These are phyloP conservation scores for Calypte anna DNA, from an alignment of 2,113 vertebrate species.

Conservation along the genomic window DNA sequence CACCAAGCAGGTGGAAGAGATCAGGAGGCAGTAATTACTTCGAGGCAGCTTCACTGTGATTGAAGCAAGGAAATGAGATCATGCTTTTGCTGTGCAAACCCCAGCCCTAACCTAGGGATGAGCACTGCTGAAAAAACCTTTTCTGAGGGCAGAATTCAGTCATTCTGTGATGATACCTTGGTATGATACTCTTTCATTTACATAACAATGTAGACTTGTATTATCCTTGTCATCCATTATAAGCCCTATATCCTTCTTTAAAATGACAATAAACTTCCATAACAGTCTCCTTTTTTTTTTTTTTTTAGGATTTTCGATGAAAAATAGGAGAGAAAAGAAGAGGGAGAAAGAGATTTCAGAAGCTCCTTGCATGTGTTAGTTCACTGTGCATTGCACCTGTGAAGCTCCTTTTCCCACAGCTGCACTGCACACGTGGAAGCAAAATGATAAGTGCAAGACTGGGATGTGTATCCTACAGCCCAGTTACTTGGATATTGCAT, in stretches of 20 bases:
- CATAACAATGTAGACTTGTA: not conserved
- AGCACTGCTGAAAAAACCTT: not conserved
- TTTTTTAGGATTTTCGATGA: not conserved
- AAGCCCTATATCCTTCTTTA: not conserved
- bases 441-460: not conserved
- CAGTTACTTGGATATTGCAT: not conserved
- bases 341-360: not conserved
- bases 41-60: not conserved
- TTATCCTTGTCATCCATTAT: not conserved
- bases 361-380: not conserved
- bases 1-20: not conserved
- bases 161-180: not conserved
- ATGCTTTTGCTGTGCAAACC: not conserved
- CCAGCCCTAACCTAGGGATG: not conserved
- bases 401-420: not conserved
- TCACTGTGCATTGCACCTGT: not conserved
- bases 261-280: not conserved
- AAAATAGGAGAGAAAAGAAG: not conserved
- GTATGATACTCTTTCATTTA: not conserved
- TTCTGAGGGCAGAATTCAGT: not conserved
- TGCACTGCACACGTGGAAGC: not conserved
- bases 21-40: not conserved
- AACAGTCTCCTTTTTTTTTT: not conserved
- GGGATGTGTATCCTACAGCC: not conserved
- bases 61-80: not conserved